phyloP scores from a whole-genome alignment of 2,113 vertebrate genomes.

The Urocitellus parryii region DNA sequence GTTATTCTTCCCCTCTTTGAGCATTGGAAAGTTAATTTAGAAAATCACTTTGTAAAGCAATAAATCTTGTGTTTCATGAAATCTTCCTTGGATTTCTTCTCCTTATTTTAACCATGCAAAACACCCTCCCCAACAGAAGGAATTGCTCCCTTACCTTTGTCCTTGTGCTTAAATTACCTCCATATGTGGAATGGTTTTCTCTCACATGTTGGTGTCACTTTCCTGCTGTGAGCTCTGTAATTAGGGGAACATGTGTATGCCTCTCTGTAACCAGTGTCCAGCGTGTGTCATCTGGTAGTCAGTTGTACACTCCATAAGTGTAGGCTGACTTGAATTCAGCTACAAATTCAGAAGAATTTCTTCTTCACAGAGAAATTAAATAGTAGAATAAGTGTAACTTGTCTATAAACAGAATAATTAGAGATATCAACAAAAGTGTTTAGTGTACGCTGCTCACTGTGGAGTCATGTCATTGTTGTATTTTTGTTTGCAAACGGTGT shows the following conservation, averaged over 20 bases:
- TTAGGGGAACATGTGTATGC: background rate
- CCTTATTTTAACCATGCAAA: background rate
- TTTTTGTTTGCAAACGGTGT: conserved; percentile 57
- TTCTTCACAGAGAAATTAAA: conserved; percentile 10
- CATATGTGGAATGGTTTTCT: background rate
- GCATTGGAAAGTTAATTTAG: background rate
- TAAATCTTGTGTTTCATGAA: background rate
- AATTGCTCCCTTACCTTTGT: background rate
- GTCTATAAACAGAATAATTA: conserved; percentile 16
- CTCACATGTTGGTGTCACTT: background rate
- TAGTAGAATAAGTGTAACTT: background rate
- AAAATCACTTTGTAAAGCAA: background rate
- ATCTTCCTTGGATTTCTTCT: background rate
- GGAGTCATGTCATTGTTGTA: background rate
- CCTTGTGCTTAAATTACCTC: background rate
- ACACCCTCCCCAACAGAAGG: background rate
- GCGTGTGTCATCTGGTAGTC: background rate
- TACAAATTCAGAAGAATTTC: background rate
- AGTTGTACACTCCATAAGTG: background rate
- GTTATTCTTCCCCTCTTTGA: background rate
- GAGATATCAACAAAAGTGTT: background rate
- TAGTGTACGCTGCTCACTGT: background rate
- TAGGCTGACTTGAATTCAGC: background rate
- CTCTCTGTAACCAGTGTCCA: background rate
- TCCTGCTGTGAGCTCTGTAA: background rate